Evolutionary conservation across 2,888 invertebrate species (phyloP), one percentile per base, ranked within the genome.

Genomic region (Chalcis sispes): DNA sequence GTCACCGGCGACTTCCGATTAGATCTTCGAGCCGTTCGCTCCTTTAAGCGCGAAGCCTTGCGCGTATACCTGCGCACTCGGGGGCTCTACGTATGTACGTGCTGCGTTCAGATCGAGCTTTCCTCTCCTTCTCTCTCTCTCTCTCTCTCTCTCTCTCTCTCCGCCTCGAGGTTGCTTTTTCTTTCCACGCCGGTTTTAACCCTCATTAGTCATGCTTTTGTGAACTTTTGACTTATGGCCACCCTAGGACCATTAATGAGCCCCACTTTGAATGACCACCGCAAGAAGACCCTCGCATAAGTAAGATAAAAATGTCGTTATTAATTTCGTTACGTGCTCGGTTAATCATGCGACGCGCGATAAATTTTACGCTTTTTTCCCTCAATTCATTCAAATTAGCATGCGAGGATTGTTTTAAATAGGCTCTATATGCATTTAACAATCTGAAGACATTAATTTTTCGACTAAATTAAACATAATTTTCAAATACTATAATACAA

Each of bases 1-100:
- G 85, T 84, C 81, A 80, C 81, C 81, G 67, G 79, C 50, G 59
- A 18, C 25, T 25, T 27, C 77, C 80, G 84, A 84, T 86, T 83
- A 83, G 83, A 85, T 85, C 85, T 84, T 20, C 46, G 25, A 7
- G 1, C 62, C 23, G 8, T 15, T 42, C 18, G 7, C 54, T 23
- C 52, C 20, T 29, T 10, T 20, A n/a, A n/a, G n/a, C n/a, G n/a
- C n/a, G 82, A n/a, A n/a, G 82, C 83, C 83, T 82, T 83, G 42
- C 15, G 15, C 2, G n/a, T 46, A 46, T 46, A 46, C 20, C 18
- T 50, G 50, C 20, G 20, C 50, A 50, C 50, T 20, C 13, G 2
- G 42, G 15, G 13, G 2, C 15, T 7, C 15, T 8, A 13, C 15
- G 15, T 13, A 20, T 20, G 18, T 20, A 50, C 50, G 50, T 20